Conservation (phyloP, 92 coral and sea anemone species). For the Epizoanthus scotinus region DNA sequence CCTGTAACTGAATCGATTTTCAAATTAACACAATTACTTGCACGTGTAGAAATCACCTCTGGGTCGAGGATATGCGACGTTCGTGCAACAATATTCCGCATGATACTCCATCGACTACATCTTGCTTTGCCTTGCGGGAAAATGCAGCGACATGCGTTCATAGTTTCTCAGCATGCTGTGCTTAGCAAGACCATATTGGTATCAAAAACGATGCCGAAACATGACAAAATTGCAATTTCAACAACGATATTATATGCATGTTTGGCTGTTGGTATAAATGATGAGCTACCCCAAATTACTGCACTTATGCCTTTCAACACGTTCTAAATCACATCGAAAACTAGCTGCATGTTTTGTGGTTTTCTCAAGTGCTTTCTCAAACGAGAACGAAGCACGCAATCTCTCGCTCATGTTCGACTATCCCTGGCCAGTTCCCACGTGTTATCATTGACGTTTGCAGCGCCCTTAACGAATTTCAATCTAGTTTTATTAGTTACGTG, state of each 20-base stretch:
- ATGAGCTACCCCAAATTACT: neutral
- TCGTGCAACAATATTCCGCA: neutral
- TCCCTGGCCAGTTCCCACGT: no score
- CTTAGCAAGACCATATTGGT: neutral
- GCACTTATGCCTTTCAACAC: neutral
- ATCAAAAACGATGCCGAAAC: constrained; percentile 12
- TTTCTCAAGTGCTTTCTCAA: neutral
- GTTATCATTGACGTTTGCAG: no score
- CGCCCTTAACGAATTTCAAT: no score
- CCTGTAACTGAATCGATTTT: constrained; percentile 12
- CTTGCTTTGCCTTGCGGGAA: no score
- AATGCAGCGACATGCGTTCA: neutral
- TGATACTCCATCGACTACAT: no score
- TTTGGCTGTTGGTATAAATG: neutral
- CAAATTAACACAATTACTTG: constrained; percentile 37
- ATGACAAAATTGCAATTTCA: constrained; percentile 18
- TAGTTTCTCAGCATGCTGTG: neutral
- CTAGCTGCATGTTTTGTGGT: neutral
- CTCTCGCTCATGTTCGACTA: no score
- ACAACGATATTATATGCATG: neutral
- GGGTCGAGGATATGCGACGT: constrained; percentile 4
- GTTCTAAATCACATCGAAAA: neutral
- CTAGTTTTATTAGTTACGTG: no score
- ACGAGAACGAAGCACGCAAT: neutral
- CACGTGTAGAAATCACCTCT: neutral